Evolutionary conservation across 1,140 invertebrate genomes (phyloP).

Genomic region (Ips nitidus): DNA sequence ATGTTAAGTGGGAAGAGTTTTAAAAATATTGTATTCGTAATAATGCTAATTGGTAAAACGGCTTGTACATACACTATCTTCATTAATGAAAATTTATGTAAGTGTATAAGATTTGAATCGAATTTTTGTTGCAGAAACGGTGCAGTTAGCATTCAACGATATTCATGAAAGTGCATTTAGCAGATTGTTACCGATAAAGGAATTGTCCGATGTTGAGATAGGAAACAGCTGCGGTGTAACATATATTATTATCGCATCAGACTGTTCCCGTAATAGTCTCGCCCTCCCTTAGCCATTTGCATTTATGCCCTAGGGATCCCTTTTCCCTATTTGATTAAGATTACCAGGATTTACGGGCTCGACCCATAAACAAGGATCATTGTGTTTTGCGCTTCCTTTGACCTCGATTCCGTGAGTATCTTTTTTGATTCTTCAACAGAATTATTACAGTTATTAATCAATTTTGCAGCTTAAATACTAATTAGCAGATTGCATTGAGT

Average conservation of each 20-base stretch:
- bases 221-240: conserved; percentile 29
- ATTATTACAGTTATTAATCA: no score
- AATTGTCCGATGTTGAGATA: conserved; percentile 29
- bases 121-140: no score
- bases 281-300: conserved; percentile 30
- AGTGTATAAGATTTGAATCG: no score
- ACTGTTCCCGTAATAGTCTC: conserved; percentile 26
- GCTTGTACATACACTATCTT: no score
- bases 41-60: no score
- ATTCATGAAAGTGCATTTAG: neutral
- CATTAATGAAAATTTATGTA: no score
- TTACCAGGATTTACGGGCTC: conserved; percentile 23
- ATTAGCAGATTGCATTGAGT: no score
- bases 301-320: conserved; percentile 19
- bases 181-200: conserved; percentile 17
- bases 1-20: no score
- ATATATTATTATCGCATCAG: conserved; percentile 35
- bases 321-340: conserved; percentile 25
- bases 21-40: no score
- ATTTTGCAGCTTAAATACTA: no score
- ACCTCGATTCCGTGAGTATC: conserved; percentile 18
- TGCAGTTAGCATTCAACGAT: no score
- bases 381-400: conserved; percentile 26
- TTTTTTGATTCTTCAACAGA: conserved; percentile 4
- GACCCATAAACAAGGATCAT: conserved; percentile 26